phyloP scores from a whole-genome alignment of 2,113 vertebrate genomes.

The Vicugna pacos region DNA sequence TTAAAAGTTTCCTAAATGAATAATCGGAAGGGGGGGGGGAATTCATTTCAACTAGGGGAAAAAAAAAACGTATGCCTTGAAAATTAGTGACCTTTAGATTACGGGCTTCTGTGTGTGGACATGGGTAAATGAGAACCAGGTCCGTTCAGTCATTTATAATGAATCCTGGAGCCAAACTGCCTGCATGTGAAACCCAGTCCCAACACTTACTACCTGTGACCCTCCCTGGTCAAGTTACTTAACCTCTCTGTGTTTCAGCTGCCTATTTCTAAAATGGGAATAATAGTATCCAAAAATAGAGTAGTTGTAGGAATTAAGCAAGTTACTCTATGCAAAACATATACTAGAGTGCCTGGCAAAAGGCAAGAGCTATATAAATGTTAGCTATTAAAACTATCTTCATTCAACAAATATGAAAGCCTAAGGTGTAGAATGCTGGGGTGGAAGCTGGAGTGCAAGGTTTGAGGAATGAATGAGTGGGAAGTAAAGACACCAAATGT shows the following conservation, averaged over 20 bases:
- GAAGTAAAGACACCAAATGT: background rate
- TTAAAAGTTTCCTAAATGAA: background rate
- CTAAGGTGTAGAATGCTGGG: background rate
- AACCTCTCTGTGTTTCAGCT: background rate
- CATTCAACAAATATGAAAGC: background rate
- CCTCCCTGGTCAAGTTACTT: background rate
- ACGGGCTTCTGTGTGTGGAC: background rate
- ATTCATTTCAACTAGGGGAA: background rate
- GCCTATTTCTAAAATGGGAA: background rate
- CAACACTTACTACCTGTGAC: background rate
- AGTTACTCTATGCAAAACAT: background rate
- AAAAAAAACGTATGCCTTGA: background rate
- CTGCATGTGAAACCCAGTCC: background rate
- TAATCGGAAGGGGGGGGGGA: background rate
- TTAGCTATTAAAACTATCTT: background rate
- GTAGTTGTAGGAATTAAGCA: background rate
- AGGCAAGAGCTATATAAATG: background rate
- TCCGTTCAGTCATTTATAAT: background rate
- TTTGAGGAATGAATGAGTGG: background rate
- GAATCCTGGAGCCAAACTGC: background rate
- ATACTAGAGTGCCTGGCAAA: background rate
- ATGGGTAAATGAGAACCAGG: background rate
- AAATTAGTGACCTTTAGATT: background rate
- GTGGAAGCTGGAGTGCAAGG: background rate
- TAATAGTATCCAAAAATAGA: background rate